Evolutionary conservation across 2,888 invertebrate species (phyloP), one percentile per base, ranked within the genome.

Genomic region (Cactoblastis cactorum): DNA sequence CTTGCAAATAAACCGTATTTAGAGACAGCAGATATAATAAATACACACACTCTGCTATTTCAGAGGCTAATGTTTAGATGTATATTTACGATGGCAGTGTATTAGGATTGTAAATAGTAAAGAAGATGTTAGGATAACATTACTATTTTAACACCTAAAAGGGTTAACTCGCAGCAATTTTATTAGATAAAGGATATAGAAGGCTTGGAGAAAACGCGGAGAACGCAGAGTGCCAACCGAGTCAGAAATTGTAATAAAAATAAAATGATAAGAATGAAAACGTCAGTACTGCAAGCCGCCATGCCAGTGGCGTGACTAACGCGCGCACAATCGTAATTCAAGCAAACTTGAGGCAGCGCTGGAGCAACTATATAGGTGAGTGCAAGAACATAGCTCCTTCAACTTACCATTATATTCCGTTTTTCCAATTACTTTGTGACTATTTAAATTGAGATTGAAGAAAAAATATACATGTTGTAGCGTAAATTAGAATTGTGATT

Each of bases 291-390:
- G 61, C 59, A 34, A 49, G 41, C 41, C 34, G 56, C 54, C 56
- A 65, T 48, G 57, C 54, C 56, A 63, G 66, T 66, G 74, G 75
- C 80, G 75, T 79, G 80, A 83, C 79, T 78, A 82, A 82, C 69
- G 65, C 65, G 62, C 51, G 58, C 62, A 75, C 72, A 74, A 77
- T 80, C 75, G 73, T 72, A 74, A 77, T 75, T 74, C 77, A 37
- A 15, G 17, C 17, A 17, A 35, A 37, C 17, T 37, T 17, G 73
- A 77, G 74, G 74, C 71, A 69, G 62, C 68, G 59, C 66, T 45
- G 53, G 59, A 62, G 57, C 57, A 53, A 33, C 33, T 39, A n/a
- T n/a, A n/a, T n/a, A 15, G 47, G 48, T 51, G 32, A 55, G 43
- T 45, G 54, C 1, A 6, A 2, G 9, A 53, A 50, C 55, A 56